Conservation (phyloP, 2,888 invertebrate genomes). For the Caenorhabditis plicata region DNA sequence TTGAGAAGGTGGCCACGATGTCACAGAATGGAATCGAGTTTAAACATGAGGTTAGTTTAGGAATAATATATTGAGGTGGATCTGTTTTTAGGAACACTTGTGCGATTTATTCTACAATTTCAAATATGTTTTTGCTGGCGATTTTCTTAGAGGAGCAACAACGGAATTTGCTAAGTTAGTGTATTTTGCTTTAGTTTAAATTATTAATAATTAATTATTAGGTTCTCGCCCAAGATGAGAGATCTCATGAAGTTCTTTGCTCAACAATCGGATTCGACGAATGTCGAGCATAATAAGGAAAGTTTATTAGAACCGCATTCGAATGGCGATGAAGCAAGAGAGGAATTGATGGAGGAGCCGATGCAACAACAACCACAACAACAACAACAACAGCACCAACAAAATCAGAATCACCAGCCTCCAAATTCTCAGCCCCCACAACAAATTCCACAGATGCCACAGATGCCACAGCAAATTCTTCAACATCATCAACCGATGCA, state of each 20-base stretch:
- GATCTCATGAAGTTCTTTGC: slow-evolving; percentile 34
- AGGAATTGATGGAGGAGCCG: neutral
- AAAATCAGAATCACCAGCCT: slow-evolving; percentile 6
- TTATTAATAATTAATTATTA: neutral
- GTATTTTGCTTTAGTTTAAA: neutral
- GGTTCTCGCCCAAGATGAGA: slow-evolving; percentile 24
- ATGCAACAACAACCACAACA: slow-evolving; percentile 5
- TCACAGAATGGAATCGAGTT: slow-evolving; percentile 23
- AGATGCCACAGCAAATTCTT: slow-evolving; percentile 14
- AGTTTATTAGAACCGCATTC: neutral
- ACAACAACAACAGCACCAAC: slow-evolving; percentile 7
- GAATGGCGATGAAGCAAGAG: neutral
- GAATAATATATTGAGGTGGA: neutral
- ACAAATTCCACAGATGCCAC: slow-evolving; percentile 4
- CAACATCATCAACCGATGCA: slow-evolving; percentile 9
- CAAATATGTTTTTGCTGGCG: slow-evolving; percentile 70
- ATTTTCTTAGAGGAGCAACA: slow-evolving; percentile 55
- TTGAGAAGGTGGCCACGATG: slow-evolving; percentile 23
- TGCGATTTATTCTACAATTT: slow-evolving; percentile 67
- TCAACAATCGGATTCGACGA: slow-evolving; percentile 11
- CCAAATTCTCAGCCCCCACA: neutral
- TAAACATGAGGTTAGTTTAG: slow-evolving; percentile 2
- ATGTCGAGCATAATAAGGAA: neutral
- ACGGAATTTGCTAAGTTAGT: slow-evolving; percentile 23
- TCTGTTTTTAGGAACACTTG: slow-evolving; percentile 45